phyloP scores from a whole-genome alignment of 2,888 invertebrate genomes.

The Rotaria magnacalcarata region DNA sequence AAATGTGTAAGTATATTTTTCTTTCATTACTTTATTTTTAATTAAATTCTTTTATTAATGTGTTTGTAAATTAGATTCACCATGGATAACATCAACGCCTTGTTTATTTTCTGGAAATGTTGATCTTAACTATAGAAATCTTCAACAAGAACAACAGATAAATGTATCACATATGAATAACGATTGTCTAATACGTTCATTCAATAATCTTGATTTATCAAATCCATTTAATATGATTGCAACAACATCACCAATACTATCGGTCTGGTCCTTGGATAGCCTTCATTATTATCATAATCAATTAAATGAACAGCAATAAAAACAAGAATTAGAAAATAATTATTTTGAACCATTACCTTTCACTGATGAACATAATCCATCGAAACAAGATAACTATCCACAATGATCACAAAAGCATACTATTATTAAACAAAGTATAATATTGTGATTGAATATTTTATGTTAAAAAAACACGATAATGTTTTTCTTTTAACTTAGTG shows the following conservation, averaged over 20 bases:
- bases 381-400: neutral
- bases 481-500: neutral
- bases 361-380: neutral
- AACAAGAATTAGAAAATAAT: neutral
- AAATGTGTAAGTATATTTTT: neutral
- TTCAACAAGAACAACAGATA: neutral
- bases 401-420: neutral
- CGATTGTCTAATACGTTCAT: neutral
- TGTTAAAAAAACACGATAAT: neutral
- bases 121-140: neutral
- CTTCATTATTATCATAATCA: neutral
- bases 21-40: neutral
- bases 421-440: neutral
- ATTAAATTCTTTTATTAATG: neutral
- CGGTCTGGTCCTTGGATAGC: neutral
- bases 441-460: neutral
- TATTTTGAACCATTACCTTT: constrained; percentile 26
- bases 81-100: constrained; percentile 20
- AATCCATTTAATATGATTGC: neutral
- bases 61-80: neutral
- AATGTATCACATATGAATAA: neutral
- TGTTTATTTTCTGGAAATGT: neutral
- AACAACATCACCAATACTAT: neutral
- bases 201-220: neutral
- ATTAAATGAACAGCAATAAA: neutral